Evolutionary conservation across 2,888 invertebrate species (phyloP).

Genomic region (Coecobrya sp.): DNA sequence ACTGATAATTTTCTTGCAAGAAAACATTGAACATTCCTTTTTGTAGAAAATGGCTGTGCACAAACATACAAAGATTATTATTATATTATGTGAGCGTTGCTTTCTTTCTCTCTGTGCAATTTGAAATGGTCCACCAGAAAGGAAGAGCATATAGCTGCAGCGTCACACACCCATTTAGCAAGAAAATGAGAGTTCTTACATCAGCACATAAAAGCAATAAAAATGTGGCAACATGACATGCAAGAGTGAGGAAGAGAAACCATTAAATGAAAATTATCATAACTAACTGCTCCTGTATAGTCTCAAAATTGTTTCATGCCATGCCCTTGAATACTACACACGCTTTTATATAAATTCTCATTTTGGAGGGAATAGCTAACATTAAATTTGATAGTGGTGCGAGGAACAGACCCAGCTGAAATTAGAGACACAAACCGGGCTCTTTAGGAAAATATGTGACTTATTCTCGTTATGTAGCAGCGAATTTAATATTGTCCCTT

Average conservation of each 20-base stretch:
- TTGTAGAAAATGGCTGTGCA: neutral
- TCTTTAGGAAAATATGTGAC: constrained; percentile 23
- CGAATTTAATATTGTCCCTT: constrained; percentile 29
- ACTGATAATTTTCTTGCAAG: constrained; percentile 44
- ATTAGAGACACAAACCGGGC: neutral
- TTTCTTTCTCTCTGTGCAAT: constrained; percentile 19
- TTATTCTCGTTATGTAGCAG: neutral
- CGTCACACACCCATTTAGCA: constrained; percentile 30
- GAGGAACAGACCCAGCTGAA: neutral
- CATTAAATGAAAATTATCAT: constrained; percentile 81
- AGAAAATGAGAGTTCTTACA: constrained; percentile 78
- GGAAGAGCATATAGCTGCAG: neutral
- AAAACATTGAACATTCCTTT: constrained; percentile 40
- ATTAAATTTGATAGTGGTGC: constrained; percentile 37
- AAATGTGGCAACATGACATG: constrained; percentile 80
- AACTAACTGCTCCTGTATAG: constrained; percentile 68
- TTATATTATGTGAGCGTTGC: constrained; percentile 13
- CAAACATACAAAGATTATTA: constrained; percentile 16
- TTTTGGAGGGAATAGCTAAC: constrained; percentile 27
- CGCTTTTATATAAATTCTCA: constrained; percentile 22
- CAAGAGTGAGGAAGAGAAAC: constrained; percentile 77
- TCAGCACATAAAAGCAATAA: constrained; percentile 81
- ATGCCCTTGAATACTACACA: constrained; percentile 40
- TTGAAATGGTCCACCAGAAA: constrained; percentile 44
- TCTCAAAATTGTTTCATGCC: constrained; percentile 72